phyloP scores from a whole-genome alignment of 2,888 invertebrate species.

The Sacculina carcini region DNA sequence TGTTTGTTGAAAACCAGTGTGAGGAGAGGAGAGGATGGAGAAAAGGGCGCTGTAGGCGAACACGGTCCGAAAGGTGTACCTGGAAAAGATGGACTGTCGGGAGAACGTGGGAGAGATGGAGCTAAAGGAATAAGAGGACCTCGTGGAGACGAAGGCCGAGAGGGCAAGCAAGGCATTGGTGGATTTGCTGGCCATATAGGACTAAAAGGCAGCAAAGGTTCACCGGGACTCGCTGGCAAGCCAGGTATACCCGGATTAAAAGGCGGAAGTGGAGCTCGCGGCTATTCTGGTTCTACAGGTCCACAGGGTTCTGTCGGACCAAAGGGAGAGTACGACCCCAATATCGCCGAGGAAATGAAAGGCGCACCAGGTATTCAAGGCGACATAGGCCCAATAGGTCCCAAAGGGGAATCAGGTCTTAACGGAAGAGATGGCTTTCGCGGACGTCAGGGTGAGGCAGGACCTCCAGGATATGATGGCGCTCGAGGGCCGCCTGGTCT shows the following conservation, averaged over 20 bases:
- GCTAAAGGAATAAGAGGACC: slow-evolving; percentile 15
- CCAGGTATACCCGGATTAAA: slow-evolving; percentile 11
- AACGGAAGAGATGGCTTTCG: not conserved
- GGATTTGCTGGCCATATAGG: slow-evolving; percentile 12
- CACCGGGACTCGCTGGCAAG: slow-evolving; percentile 12
- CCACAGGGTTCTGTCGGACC: slow-evolving; percentile 12
- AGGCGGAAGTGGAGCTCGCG: slow-evolving; percentile 10
- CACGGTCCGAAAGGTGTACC: slow-evolving; percentile 6
- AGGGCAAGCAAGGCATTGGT: slow-evolving; percentile 13
- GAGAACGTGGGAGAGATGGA: slow-evolving; percentile 10
- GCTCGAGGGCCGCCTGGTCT: slow-evolving; percentile 11
- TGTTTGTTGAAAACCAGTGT: too few relatives aligned
- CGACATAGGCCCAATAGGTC: not conserved
- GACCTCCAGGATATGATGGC: slow-evolving; percentile 11
- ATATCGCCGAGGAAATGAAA: not conserved
- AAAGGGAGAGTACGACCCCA: slow-evolving; percentile 12
- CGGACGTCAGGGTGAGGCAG: not conserved
- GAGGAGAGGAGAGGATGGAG: slow-evolving; percentile 2
- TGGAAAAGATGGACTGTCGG: slow-evolving; percentile 4
- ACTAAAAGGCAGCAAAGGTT: slow-evolving; percentile 14
- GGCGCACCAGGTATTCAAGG: not conserved
- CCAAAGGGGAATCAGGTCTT: not conserved
- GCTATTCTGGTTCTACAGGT: slow-evolving; percentile 10
- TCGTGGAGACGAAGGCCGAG: slow-evolving; percentile 12
- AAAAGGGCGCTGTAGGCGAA: slow-evolving; percentile 12